Conservation (phyloP, 1,140 invertebrate genomes). For the Drosophila persimilis region DNA sequence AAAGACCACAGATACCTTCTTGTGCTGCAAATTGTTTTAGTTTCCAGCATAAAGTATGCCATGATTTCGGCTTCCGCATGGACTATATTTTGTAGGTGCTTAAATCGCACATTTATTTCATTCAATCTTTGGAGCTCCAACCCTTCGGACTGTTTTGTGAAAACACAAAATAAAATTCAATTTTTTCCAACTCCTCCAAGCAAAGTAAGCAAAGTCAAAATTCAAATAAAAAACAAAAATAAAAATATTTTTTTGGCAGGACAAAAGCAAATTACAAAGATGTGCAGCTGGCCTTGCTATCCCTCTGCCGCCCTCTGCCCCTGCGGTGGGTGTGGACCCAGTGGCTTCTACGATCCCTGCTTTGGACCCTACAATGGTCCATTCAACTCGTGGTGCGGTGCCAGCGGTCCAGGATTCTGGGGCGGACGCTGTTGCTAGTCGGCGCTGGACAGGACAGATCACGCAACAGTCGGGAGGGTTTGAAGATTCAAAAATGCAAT, state of each 20-base stretch:
- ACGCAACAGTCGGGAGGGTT: too few species aligned
- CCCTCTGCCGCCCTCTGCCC: constrained; percentile 30
- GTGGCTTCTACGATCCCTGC: constrained; percentile 54
- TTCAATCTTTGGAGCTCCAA: constrained; percentile 13
- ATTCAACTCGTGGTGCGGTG: constrained; percentile 47
- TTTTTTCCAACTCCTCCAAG: too few species aligned
- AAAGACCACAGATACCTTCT: too few species aligned
- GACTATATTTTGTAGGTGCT: too few species aligned
- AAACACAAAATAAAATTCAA: constrained; percentile 4
- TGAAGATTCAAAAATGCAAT: too few species aligned
- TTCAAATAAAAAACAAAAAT: too few species aligned
- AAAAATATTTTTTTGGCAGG: not conserved
- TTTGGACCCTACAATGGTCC: constrained; percentile 49
- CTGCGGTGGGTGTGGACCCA: constrained; percentile 46
- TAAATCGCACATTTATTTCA: not conserved
- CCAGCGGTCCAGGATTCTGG: constrained; percentile 44
- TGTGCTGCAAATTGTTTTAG: too few species aligned
- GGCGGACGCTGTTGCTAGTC: constrained; percentile 36
- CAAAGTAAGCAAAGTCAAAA: too few species aligned
- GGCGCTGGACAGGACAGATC: too few species aligned
- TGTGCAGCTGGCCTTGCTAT: constrained; percentile 50
- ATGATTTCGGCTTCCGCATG: too few species aligned
- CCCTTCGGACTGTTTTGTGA: constrained; percentile 11
- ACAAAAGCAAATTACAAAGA: constrained; percentile 11
- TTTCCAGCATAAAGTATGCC: too few species aligned